These are phyloP conservation scores for Criorhina ranunculi DNA, from an alignment of 2,888 invertebrate species.

Conservation along the genomic window DNA sequence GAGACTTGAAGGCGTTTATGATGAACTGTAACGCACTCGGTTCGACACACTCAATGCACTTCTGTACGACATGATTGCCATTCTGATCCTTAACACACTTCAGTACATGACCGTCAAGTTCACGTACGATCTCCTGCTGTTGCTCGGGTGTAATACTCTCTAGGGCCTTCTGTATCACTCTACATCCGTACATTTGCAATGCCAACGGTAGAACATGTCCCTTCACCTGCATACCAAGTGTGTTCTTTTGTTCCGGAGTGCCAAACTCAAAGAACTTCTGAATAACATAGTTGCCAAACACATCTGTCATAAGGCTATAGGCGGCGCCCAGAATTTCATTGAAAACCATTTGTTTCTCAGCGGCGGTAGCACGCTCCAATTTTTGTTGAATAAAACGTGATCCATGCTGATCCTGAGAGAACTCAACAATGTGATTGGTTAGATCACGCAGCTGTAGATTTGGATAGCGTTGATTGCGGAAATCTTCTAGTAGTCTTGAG, in stretches of 20 bases:
- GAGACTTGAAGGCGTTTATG: conserved; percentile 91
- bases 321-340: conserved; percentile 98
- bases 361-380: conserved; percentile 96
- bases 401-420: conserved; percentile 98
- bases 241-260: conserved; percentile 98
- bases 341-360: conserved; percentile 99
- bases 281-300: conserved; percentile 99
- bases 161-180: conserved; percentile 99
- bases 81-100: conserved; percentile 99
- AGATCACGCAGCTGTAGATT: conserved; percentile 96
- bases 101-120: conserved; percentile 98
- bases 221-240: conserved; percentile 92
- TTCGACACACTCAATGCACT: conserved; percentile 99
- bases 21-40: conserved; percentile 98
- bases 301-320: conserved; percentile 99
- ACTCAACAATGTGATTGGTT: conserved; percentile 99
- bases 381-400: conserved; percentile 99
- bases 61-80: conserved; percentile 99
- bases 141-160: conserved; percentile 98
- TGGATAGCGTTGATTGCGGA: conserved; percentile 95
- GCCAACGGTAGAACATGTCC: conserved; percentile 98
- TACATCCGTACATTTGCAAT: conserved; percentile 99
- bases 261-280: conserved; percentile 99
- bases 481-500: conserved; percentile 97
- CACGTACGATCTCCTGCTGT: conserved; percentile 98